phyloP scores from a whole-genome alignment of 1,140 invertebrate species.

The Musca domestica region DNA sequence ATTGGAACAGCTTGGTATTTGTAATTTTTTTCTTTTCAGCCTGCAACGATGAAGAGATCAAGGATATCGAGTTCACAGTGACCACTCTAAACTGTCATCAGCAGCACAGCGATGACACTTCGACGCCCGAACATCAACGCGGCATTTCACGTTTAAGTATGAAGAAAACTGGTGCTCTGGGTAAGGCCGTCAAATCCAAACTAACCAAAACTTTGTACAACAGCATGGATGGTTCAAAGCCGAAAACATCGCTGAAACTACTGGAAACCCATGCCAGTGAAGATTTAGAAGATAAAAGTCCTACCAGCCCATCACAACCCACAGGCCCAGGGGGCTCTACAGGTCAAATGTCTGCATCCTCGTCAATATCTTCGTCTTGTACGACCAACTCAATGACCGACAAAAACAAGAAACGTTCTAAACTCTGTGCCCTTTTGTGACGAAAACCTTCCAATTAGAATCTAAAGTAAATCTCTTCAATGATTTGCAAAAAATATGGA shows the following conservation, averaged over 20 bases:
- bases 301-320: conserved; percentile 44
- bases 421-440: conserved; percentile 52
- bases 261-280: conserved; percentile 49
- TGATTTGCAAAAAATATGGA: neutral
- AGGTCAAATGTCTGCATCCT: conserved; percentile 24
- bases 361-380: conserved; percentile 43
- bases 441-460: conserved; percentile 54
- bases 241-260: conserved; percentile 46
- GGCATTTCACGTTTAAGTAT: conserved; percentile 46
- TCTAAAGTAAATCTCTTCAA: conserved; percentile 25
- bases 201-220: conserved; percentile 52
- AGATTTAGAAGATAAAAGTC: conserved; percentile 50
- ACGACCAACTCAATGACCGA: conserved; percentile 30
- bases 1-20: neutral
- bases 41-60: conserved; percentile 63
- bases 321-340: conserved; percentile 26
- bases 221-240: conserved; percentile 52
- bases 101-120: conserved; percentile 39
- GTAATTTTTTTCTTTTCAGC: conserved; percentile 30
- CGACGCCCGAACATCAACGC: conserved; percentile 50
- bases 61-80: conserved; percentile 82
- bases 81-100: conserved; percentile 73
- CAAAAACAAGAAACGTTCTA: conserved; percentile 52
- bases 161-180: conserved; percentile 50
- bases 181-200: conserved; percentile 50